These are phyloP conservation scores for Spongilla lacustris DNA, from an alignment of 37 sponge, comb jelly and placozoan genomes.

Conservation along the genomic window DNA sequence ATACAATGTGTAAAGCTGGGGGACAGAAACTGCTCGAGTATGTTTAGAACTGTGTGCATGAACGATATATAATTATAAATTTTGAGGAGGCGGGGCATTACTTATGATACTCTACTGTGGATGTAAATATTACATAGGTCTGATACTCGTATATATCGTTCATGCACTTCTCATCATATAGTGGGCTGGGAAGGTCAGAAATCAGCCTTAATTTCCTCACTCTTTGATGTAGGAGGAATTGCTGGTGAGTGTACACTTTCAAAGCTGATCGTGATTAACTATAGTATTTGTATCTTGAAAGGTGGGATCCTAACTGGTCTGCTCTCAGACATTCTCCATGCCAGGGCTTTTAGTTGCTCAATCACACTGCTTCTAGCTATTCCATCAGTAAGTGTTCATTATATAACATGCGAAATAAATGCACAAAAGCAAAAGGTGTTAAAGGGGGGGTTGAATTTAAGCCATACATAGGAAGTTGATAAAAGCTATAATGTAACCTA, in stretches of 20 bases:
- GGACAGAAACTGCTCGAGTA: too few species aligned
- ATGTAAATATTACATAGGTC: too few species aligned
- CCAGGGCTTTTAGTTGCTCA: conserved; percentile 65
- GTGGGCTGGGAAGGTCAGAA: conserved; percentile 20
- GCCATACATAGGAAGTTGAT: neutral
- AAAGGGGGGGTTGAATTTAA: neutral
- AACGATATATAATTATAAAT: too few species aligned
- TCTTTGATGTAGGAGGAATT: conserved; percentile 90
- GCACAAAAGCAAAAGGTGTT: neutral
- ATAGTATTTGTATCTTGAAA: neutral
- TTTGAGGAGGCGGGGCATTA: too few species aligned
- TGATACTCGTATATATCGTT: too few species aligned
- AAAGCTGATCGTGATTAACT: neutral
- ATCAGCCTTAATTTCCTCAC: conserved; percentile 65
- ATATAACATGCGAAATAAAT: neutral
- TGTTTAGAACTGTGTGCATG: too few species aligned
- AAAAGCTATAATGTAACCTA: too few species aligned
- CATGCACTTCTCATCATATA: conserved; percentile 27
- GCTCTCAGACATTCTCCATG: conserved; percentile 65
- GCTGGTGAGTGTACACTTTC: conserved; percentile 36
- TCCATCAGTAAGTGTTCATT: conserved; percentile 55
- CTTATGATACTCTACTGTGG: too few species aligned
- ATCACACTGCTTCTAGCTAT: conserved; percentile 60
- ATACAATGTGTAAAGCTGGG: too few species aligned
- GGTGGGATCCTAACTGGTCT: conserved; percentile 62